Conservation (phyloP, 2,888 invertebrate genomes). For the Anticlea derivata region DNA sequence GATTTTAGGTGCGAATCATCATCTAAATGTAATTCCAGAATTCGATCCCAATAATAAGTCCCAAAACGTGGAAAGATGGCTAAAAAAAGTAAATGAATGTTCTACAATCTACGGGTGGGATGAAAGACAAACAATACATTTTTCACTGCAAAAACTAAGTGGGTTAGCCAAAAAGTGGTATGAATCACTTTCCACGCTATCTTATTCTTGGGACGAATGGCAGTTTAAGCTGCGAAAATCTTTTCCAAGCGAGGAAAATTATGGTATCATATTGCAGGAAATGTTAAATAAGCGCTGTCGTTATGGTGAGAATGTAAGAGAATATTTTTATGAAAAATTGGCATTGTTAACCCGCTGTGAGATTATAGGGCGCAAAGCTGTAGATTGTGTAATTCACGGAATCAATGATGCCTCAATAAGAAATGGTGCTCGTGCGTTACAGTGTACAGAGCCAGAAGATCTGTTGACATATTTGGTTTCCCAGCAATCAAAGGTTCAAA, state of each 20-base stretch:
- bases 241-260: slow-evolving; percentile 35
- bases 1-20: not conserved
- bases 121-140: slow-evolving; percentile 14
- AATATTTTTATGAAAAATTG: slow-evolving; percentile 31
- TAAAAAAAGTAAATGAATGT: slow-evolving; percentile 1
- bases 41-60: not conserved
- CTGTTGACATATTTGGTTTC: not conserved
- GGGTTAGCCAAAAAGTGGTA: slow-evolving; percentile 38
- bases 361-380: not conserved
- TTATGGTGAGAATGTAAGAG: slow-evolving; percentile 19
- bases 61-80: not conserved
- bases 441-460: slow-evolving; percentile 1
- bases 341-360: not conserved
- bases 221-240: slow-evolving; percentile 30
- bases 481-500: not conserved
- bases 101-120: slow-evolving; percentile 1
- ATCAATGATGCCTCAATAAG: not conserved
- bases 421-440: not conserved
- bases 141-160: slow-evolving; percentile 29
- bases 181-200: slow-evolving; percentile 25
- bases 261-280: slow-evolving; percentile 30
- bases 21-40: not conserved
- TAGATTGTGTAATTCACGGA: not conserved
- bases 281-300: slow-evolving; percentile 28
- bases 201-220: slow-evolving; percentile 34